Base-by-base conservation (phyloP, 2,797 vertebrate genomes). In the Sebastes minor region DNA sequence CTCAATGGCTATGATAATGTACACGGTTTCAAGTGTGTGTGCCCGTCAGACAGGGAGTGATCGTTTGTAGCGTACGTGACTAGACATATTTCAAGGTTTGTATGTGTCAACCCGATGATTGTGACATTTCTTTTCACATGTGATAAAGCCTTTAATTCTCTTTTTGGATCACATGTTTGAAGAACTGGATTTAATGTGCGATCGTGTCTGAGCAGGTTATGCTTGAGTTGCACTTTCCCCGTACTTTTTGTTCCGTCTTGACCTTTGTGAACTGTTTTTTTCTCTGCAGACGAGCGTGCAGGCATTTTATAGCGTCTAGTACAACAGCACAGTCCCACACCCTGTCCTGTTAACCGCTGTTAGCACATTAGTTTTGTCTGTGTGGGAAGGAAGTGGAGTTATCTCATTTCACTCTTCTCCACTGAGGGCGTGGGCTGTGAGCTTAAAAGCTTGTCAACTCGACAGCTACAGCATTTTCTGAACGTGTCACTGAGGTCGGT, bases 371-470 rank as follows among this genome's bases (percentile, higher is more conserved):
- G 72, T 79, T 87, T 82, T 80, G 81, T 88, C 65, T 85, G 64
- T 80, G 81, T 84, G 85, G 78, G 88, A 87, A 91, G 89, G 89
- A 91, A 90, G 80, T 49, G 20, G 62, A 88, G 82, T 86, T 91
- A 85, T 92, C 88, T 87, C 65, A 57, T 82, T 76, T 81, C 63
- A 20, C 70, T 79, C 65, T n/a, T 86, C 80, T 88, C 60, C 12
- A 4, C 73, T 25, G 63, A 86, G 74, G 66, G 84, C 62, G 62
- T 49, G 56, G 64, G 59, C 71, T 74, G 61, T 49, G 25, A 78
- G 81, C 79, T 60, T 75, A 69, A 71, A 74, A 53, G 70, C 73
- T 57, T 38, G 70, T 79, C 74, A 77, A 3, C 75, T 35, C 33
- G 7, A 72, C 66, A 35, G 83, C 82, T 62, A 32, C 62, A 35